Conservation (phyloP, 2,113 vertebrate species). For the Meriones unguiculatus region DNA sequence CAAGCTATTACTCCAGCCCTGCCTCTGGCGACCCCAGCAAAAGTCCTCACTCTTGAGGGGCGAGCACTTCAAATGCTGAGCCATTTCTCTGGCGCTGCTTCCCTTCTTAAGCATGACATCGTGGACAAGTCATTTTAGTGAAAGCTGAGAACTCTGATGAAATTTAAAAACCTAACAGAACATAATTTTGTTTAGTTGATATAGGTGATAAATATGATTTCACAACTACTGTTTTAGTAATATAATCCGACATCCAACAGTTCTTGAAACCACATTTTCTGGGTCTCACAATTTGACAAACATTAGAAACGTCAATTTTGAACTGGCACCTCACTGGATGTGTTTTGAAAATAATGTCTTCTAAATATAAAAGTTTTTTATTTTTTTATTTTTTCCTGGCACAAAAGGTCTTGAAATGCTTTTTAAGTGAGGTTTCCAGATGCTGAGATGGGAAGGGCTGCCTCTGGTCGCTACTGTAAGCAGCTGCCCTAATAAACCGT, state of each 20-base stretch:
- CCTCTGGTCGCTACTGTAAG: neutral
- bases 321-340: slow-evolving; percentile 24
- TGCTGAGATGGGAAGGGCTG: slow-evolving; percentile 14
- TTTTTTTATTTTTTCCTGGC: slow-evolving; percentile 34
- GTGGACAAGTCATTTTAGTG: slow-evolving; percentile 27
- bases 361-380: slow-evolving; percentile 59
- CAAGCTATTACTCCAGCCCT: neutral
- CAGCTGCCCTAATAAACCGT: neutral
- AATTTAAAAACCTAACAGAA: neutral
- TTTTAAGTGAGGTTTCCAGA: slow-evolving; percentile 44
- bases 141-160: neutral
- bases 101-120: neutral
- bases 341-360: slow-evolving; percentile 58
- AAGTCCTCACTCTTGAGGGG: neutral
- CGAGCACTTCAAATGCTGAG: neutral
- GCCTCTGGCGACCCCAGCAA: neutral
- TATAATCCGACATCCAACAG: slow-evolving; percentile 1
- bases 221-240: slow-evolving; percentile 39
- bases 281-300: slow-evolving; percentile 37
- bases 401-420: neutral
- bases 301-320: slow-evolving; percentile 1
- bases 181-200: slow-evolving; percentile 34
- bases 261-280: slow-evolving; percentile 11
- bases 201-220: slow-evolving; percentile 53
- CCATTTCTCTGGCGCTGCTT: neutral